These are phyloP conservation scores for Ariolimax columbianus DNA, from an alignment of 2,888 invertebrate genomes.

Conservation along the genomic window DNA sequence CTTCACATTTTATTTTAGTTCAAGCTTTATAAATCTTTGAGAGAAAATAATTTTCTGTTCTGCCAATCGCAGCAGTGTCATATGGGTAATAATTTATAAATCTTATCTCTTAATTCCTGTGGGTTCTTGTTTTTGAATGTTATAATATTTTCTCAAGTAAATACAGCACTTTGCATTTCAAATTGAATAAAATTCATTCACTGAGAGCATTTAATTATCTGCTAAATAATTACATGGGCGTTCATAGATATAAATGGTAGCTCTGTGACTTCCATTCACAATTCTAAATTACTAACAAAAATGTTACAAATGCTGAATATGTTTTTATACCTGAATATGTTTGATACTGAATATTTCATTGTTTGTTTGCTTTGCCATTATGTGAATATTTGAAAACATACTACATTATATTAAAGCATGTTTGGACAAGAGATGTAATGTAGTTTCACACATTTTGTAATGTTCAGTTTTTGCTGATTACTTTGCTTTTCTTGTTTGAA, in stretches of 20 bases:
- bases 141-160: background rate
- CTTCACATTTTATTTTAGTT: too few species aligned
- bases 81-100: background rate
- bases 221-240: too few species aligned
- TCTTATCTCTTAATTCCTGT: background rate
- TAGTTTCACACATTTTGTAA: background rate
- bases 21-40: too few species aligned
- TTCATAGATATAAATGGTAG: background rate
- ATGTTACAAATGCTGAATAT: background rate
- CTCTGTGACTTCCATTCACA: background rate
- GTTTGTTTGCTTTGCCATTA: background rate
- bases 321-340: background rate
- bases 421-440: background rate
- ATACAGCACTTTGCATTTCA: background rate
- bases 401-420: conserved; percentile 6
- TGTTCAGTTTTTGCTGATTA: background rate
- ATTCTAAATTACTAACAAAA: background rate
- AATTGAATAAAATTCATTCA: background rate
- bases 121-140: background rate
- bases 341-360: background rate
- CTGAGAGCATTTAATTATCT: too few species aligned
- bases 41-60: too few species aligned
- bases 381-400: background rate
- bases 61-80: too few species aligned
- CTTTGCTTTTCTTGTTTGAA: background rate